phyloP scores from a whole-genome alignment of 2,797 vertebrate genomes.

The Microcaecilia unicolor region DNA sequence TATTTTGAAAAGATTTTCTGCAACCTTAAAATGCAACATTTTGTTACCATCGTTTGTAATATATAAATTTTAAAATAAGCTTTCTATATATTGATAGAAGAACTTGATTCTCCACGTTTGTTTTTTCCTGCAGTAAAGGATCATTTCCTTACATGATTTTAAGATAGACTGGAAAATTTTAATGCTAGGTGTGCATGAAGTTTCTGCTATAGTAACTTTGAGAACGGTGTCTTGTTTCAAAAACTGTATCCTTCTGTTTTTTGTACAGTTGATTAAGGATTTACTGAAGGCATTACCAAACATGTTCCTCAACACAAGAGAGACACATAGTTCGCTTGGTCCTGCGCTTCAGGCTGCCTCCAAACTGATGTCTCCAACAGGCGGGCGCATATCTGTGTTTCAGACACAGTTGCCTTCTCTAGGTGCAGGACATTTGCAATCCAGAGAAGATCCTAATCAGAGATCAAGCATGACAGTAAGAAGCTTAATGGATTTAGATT shows the following conservation, averaged over 20 bases:
- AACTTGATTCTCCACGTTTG: too few relatives aligned
- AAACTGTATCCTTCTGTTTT: slow-evolving; percentile 14
- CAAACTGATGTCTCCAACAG: slow-evolving; percentile 91
- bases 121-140: too few relatives aligned
- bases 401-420: slow-evolving; percentile 88
- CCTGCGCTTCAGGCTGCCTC: slow-evolving; percentile 89
- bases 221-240: background rate
- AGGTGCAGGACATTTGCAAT: slow-evolving; percentile 79
- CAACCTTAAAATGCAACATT: too few relatives aligned
- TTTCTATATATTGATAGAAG: too few relatives aligned
- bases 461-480: slow-evolving; percentile 91
- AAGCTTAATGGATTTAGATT: background rate
- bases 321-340: slow-evolving; percentile 89
- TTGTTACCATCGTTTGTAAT: too few relatives aligned
- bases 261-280: slow-evolving; percentile 88
- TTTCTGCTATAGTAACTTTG: background rate
- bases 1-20: too few relatives aligned
- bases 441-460: slow-evolving; percentile 92
- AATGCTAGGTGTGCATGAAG: background rate
- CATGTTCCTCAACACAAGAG: slow-evolving; percentile 84
- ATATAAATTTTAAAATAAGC: too few relatives aligned
- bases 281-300: slow-evolving; percentile 74
- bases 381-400: slow-evolving; percentile 87
- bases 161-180: background rate
- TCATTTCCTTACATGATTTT: background rate